Conservation (phyloP, 2,888 invertebrate species). For the Coenonympha glycerion region DNA sequence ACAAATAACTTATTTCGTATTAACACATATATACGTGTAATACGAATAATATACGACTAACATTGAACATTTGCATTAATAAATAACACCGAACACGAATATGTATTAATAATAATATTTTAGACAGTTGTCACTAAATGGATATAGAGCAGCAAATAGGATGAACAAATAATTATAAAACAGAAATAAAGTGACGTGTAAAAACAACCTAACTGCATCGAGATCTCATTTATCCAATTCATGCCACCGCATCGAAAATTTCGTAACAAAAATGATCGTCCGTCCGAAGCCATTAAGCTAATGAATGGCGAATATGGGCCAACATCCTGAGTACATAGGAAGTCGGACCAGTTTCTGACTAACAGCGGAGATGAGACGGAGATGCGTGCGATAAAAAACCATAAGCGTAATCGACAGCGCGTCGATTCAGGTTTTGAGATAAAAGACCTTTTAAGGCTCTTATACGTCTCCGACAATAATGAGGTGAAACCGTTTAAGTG, state of each 20-base stretch:
- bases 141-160: no score
- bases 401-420: constrained; percentile 7
- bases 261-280: constrained; percentile 50
- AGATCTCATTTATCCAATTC: constrained; percentile 14
- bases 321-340: constrained; percentile 69
- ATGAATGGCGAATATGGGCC: constrained; percentile 68
- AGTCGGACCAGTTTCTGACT: constrained; percentile 63
- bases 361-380: constrained; percentile 59
- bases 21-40: no score
- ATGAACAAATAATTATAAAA: not conserved
- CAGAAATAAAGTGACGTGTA: not conserved
- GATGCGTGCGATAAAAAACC: constrained; percentile 18
- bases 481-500: not conserved
- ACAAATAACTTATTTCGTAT: no score
- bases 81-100: no score
- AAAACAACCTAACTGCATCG: constrained; percentile 2
- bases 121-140: no score
- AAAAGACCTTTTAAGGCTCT: constrained; percentile 4
- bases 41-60: no score
- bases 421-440: constrained; percentile 5
- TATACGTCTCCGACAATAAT: not conserved
- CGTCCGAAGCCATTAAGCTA: constrained; percentile 52
- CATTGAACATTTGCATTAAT: no score
- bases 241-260: constrained; percentile 42
- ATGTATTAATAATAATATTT: no score